These are phyloP conservation scores for Drosophila hydei DNA, from an alignment of 1,140 invertebrate species.

Conservation along the genomic window DNA sequence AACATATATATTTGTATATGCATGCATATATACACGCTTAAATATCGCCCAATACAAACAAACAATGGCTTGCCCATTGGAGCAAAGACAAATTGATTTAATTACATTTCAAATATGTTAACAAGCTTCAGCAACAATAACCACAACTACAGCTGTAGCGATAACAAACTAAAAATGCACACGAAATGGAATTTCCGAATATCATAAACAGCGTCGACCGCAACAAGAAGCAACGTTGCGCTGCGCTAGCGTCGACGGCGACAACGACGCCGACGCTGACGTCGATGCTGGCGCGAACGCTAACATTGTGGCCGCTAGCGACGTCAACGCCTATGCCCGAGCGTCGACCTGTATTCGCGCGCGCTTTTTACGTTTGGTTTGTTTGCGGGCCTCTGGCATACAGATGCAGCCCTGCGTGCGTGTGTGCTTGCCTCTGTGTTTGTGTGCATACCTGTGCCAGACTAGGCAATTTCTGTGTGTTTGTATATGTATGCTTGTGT, in stretches of 20 bases:
- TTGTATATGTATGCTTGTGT: slow-evolving; percentile 17
- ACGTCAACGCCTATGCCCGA: slow-evolving; percentile 51
- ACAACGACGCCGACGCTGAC: slow-evolving; percentile 5
- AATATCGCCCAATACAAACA: slow-evolving; percentile 1
- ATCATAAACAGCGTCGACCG: slow-evolving; percentile 61
- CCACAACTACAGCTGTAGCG: slow-evolving; percentile 17
- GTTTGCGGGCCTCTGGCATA: slow-evolving; percentile 12
- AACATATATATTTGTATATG: slow-evolving; percentile 3
- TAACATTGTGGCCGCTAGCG: slow-evolving; percentile 8
- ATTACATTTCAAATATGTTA: slow-evolving; percentile 59
- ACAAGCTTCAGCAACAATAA: slow-evolving; percentile 45
- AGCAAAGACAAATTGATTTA: slow-evolving; percentile 57
- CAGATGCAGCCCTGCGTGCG: slow-evolving; percentile 4
- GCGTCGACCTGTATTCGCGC: slow-evolving; percentile 81
- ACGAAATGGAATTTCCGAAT: slow-evolving; percentile 77
- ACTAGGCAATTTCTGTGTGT: slow-evolving; percentile 11
- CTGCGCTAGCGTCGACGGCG: slow-evolving; percentile 3
- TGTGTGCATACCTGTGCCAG: slow-evolving; percentile 43
- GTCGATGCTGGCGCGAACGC: slow-evolving; percentile 16
- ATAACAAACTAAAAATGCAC: slow-evolving; percentile 52
- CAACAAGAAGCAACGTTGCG: slow-evolving; percentile 40
- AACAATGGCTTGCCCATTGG: slow-evolving; percentile 30
- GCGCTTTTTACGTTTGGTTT: slow-evolving; percentile 75
- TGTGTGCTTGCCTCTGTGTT: background rate
- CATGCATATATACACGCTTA: too few relatives aligned